A percentile compares a stretch with the other conserved stretches of the same genome.
Conservation (phyloP, 2,113 vertebrate genomes). For the Grammomys surdaster region DNA sequence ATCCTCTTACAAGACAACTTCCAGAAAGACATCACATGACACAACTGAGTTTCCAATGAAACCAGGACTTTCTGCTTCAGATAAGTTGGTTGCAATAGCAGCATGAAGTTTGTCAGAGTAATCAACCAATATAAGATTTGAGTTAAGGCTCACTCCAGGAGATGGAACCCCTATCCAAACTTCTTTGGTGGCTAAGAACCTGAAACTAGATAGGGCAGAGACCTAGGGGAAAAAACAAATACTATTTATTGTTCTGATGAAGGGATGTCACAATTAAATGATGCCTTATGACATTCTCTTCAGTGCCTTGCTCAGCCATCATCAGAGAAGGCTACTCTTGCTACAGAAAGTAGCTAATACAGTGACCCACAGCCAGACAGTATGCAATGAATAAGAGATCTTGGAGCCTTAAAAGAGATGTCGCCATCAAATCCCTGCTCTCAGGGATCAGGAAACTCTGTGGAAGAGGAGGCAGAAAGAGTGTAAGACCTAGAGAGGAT, state of each 20-base stretch:
- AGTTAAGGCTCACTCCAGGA: not conserved
- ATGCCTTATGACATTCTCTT: not conserved
- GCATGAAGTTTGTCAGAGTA: not conserved
- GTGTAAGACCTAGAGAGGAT: not conserved
- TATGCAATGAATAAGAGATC: no score
- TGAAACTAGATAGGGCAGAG: not conserved
- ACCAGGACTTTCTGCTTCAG: no score
- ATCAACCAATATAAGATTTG: not conserved
- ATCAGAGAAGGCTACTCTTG: not conserved
- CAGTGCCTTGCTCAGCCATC: not conserved
- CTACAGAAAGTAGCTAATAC: not conserved
- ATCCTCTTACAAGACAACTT: no score
- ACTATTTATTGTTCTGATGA: not conserved
- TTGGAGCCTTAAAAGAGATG: not conserved
- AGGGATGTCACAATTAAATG: not conserved
- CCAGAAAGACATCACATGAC: no score
- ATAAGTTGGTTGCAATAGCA: not conserved
- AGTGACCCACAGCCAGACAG: no score
- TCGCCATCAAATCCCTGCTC: not conserved
- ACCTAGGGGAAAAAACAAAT: not conserved
- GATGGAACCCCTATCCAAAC: not conserved
- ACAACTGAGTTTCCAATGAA: no score
- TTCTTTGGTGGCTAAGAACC: not conserved
- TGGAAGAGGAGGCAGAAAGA: not conserved
- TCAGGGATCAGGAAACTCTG: not conserved